phyloP scores from a whole-genome alignment of 2,888 invertebrate genomes.

The Acleris holmiana region DNA sequence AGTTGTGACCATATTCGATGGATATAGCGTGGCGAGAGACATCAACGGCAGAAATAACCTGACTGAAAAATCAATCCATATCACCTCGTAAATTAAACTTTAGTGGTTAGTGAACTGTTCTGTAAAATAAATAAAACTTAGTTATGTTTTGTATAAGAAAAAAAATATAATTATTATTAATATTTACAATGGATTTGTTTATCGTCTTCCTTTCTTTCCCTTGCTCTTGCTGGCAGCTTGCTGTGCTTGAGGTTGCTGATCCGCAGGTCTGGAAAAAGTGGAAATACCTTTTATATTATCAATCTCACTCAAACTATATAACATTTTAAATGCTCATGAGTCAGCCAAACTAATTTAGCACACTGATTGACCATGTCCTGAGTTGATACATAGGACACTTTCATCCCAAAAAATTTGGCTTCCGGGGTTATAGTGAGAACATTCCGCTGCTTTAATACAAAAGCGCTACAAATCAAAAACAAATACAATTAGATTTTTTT shows the following conservation, averaged over 20 bases:
- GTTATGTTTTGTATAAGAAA: constrained; percentile 34
- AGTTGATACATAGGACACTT: too few relatives aligned
- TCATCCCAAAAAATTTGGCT: too few relatives aligned
- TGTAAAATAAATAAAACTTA: constrained; percentile 3
- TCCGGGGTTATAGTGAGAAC: too few relatives aligned
- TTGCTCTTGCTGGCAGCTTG: constrained; percentile 71
- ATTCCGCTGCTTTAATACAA: too few relatives aligned
- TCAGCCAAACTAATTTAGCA: too few relatives aligned
- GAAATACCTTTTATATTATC: neutral
- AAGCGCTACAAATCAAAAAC: too few relatives aligned
- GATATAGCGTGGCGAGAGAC: constrained; percentile 74
- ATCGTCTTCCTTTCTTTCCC: constrained; percentile 80
- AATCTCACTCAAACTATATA: neutral
- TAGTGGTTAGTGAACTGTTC: constrained; percentile 23
- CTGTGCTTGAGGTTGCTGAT: constrained; percentile 70
- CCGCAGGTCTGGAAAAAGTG: constrained; percentile 68
- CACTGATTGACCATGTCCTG: too few relatives aligned
- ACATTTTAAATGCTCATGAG: neutral
- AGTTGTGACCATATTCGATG: constrained; percentile 72
- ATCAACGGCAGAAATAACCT: constrained; percentile 73
- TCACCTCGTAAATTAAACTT: constrained; percentile 51
- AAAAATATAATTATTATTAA: constrained; percentile 35
- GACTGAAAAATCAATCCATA: constrained; percentile 63
- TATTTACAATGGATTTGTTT: constrained; percentile 43
- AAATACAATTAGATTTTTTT: too few relatives aligned